phyloP scores from a whole-genome alignment of 2,797 vertebrate species.

The Poecilia velifera region DNA sequence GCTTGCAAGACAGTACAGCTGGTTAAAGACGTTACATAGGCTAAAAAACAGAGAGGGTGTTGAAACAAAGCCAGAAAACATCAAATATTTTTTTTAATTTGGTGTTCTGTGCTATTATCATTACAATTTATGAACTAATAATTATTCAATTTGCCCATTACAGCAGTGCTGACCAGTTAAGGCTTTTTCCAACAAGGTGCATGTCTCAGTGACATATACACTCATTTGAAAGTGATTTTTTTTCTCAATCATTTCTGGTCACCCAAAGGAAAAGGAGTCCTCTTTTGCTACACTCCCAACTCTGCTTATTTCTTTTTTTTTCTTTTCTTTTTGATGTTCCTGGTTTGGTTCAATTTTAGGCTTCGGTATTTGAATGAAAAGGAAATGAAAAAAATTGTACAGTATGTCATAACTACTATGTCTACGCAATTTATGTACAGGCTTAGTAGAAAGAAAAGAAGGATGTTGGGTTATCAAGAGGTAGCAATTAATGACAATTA shows the following conservation, averaged over 20 bases:
- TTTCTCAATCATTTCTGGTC: background rate
- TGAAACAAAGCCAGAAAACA: background rate
- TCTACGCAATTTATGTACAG: background rate
- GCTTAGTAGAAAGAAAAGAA: background rate
- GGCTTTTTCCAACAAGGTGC: background rate
- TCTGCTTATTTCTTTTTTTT: background rate
- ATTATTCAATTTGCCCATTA: background rate
- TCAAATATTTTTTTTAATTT: background rate
- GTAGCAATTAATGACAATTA: background rate
- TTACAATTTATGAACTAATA: background rate
- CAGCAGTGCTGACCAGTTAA: background rate
- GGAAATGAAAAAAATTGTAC: background rate
- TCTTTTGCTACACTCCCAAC: background rate
- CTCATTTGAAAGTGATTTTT: background rate
- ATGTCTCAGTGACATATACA: background rate
- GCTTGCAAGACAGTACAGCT: background rate
- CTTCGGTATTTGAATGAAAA: background rate
- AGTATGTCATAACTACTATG: background rate
- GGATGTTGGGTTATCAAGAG: background rate
- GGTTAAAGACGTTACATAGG: background rate
- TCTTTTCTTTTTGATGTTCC: background rate
- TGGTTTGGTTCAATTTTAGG: background rate
- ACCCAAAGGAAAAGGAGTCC: background rate
- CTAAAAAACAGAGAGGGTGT: background rate
- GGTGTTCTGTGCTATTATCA: background rate